Conservation (phyloP, 2,113 vertebrate species). For the human (Homo sapiens) region DNA sequence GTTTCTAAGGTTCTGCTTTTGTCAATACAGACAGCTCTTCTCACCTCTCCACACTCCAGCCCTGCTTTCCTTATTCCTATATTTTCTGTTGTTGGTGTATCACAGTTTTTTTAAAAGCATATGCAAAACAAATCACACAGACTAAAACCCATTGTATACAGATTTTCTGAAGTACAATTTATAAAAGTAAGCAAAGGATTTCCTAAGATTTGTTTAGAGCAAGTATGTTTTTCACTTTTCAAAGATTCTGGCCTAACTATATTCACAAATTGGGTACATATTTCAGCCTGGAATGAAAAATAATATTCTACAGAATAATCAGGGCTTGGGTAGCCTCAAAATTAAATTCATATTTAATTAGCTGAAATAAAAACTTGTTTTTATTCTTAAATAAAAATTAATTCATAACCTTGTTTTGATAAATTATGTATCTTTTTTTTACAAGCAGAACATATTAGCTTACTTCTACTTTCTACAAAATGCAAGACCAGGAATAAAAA, state of each 20-base stretch:
- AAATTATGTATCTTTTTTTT: neutral
- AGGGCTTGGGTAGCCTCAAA: neutral
- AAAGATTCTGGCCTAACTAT: neutral
- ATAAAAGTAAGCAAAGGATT: neutral
- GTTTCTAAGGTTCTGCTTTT: neutral
- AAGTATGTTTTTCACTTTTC: neutral
- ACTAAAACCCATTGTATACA: neutral
- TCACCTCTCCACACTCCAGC: neutral
- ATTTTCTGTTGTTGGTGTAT: neutral
- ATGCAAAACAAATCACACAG: neutral
- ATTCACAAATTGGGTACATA: neutral
- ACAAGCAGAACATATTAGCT: neutral
- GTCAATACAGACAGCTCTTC: neutral
- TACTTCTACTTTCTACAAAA: neutral
- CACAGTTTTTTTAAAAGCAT: neutral
- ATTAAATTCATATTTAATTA: constrained; percentile 14
- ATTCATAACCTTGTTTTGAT: neutral
- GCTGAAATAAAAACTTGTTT: neutral
- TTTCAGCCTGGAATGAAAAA: neutral
- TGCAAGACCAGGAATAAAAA: neutral
- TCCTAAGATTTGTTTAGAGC: neutral
- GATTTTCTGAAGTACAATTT: neutral
- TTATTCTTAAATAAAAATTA: constrained; percentile 7
- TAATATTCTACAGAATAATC: neutral
- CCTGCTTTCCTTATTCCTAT: neutral